Evolutionary conservation across 2,888 invertebrate genomes (phyloP).

Genomic region (Furcula furcula): DNA sequence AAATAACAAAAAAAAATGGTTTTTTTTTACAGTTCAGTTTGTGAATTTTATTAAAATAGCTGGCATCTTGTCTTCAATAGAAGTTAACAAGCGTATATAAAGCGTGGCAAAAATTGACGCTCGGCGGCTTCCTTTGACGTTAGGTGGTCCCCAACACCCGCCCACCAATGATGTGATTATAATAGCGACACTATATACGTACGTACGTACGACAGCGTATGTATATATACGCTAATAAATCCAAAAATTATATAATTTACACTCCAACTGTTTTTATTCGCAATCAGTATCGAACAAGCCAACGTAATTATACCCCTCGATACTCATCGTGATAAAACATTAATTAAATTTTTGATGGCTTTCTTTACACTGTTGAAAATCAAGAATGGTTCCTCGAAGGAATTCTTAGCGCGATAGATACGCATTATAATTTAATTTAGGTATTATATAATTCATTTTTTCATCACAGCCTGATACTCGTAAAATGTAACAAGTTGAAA

Average conservation of each 20-base stretch:
- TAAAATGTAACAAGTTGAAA: slow-evolving; percentile 40
- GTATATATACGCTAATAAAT: slow-evolving; percentile 56
- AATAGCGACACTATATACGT: slow-evolving; percentile 73
- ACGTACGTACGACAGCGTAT: no score
- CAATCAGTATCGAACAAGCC: slow-evolving; percentile 41
- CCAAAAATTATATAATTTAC: slow-evolving; percentile 43
- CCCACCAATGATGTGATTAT: slow-evolving; percentile 73
- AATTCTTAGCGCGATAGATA: slow-evolving; percentile 17
- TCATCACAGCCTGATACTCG: slow-evolving; percentile 32
- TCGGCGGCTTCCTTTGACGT: slow-evolving; percentile 73
- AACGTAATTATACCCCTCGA: slow-evolving; percentile 45
- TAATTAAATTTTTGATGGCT: slow-evolving; percentile 61
- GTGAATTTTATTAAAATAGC: background rate
- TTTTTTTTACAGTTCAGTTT: background rate
- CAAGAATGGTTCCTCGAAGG: slow-evolving; percentile 33
- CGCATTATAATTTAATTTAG: slow-evolving; percentile 32
- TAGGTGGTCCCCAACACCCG: slow-evolving; percentile 68
- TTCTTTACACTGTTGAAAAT: slow-evolving; percentile 40
- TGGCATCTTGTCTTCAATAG: slow-evolving; percentile 55
- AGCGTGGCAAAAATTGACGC: slow-evolving; percentile 72
- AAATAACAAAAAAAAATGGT: background rate
- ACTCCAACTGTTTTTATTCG: slow-evolving; percentile 35
- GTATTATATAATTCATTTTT: slow-evolving; percentile 19
- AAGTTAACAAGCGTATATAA: slow-evolving; percentile 57
- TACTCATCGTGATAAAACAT: slow-evolving; percentile 48